A percentile compares a stretch with the other conserved stretches of the same genome.
These are phyloP conservation scores for Ibycter americanus DNA, from an alignment of 2,797 vertebrate genomes.

Conservation along the genomic window DNA sequence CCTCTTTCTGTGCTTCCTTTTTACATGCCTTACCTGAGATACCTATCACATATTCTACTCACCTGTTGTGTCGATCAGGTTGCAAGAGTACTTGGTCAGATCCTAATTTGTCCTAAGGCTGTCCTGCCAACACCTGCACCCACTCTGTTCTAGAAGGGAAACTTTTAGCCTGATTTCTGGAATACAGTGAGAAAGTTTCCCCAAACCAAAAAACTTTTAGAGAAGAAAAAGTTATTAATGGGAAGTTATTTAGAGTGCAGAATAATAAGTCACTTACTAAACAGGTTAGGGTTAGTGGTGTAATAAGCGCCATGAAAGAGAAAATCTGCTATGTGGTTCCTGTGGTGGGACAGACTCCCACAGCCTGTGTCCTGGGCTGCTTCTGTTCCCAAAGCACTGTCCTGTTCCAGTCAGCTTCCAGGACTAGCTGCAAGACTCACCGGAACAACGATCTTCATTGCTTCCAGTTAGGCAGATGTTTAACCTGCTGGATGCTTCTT, in stretches of 20 bases:
- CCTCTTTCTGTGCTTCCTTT: not conserved
- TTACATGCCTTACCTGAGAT: not conserved
- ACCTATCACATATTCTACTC: not conserved
- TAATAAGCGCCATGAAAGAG: not conserved
- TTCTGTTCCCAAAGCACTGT: not conserved
- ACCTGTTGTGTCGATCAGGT: fast-evolving
- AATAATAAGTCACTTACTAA: not conserved
- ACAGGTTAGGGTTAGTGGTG: slow-evolving; percentile 2
- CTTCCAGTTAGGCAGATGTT: not conserved
- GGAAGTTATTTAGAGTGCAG: not conserved
- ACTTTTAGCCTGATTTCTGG: not conserved
- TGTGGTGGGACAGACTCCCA: not conserved
- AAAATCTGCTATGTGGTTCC: not conserved
- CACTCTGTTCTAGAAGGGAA: not conserved
- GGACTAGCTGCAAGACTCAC: not conserved
- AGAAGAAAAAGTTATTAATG: not conserved
- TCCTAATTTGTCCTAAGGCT: not conserved
- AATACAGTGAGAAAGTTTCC: not conserved
- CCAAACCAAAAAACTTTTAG: not conserved
- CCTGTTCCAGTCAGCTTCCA: not conserved
- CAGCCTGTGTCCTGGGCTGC: not conserved
- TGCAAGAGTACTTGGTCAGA: not conserved
- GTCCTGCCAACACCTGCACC: not conserved
- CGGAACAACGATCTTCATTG: not conserved
- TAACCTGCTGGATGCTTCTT: not conserved